These are phyloP conservation scores for Parthenolecanium corni DNA, from an alignment of 2,888 invertebrate genomes.

Conservation along the genomic window DNA sequence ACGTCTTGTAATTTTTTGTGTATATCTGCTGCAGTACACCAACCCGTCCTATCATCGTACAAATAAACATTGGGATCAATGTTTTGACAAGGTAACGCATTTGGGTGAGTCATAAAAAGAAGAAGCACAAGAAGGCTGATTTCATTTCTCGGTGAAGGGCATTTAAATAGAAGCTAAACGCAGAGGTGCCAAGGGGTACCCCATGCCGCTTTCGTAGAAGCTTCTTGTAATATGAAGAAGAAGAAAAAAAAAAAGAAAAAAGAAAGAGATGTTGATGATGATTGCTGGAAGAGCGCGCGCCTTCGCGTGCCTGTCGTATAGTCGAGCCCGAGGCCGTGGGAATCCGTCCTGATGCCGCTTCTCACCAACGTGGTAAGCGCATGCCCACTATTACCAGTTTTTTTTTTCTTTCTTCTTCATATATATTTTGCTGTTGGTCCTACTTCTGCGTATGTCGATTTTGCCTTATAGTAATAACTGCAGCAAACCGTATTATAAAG, in stretches of 20 bases:
- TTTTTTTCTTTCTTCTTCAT: conserved; percentile 3
- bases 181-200: no score
- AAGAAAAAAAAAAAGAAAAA: neutral
- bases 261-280: neutral
- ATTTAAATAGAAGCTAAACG: neutral
- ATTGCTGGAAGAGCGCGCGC: conserved; percentile 26
- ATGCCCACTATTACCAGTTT: conserved; percentile 26
- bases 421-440: neutral
- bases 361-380: conserved; percentile 26
- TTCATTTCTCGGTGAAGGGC: conserved; percentile 11
- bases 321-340: conserved; percentile 30
- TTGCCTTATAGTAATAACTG: neutral
- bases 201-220: neutral
- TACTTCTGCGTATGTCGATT: neutral
- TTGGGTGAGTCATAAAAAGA: conserved; percentile 6
- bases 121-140: conserved; percentile 1
- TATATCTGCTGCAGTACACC: no score
- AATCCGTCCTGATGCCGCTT: conserved; percentile 25
- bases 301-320: conserved; percentile 30
- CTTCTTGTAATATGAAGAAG: neutral
- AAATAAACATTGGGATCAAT: conserved; percentile 1
- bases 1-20: no score
- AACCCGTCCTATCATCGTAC: neutral
- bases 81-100: conserved; percentile 2
- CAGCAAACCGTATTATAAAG: neutral